Conservation (phyloP, 2,888 invertebrate species). For the Disparrhopalites patrizii region DNA sequence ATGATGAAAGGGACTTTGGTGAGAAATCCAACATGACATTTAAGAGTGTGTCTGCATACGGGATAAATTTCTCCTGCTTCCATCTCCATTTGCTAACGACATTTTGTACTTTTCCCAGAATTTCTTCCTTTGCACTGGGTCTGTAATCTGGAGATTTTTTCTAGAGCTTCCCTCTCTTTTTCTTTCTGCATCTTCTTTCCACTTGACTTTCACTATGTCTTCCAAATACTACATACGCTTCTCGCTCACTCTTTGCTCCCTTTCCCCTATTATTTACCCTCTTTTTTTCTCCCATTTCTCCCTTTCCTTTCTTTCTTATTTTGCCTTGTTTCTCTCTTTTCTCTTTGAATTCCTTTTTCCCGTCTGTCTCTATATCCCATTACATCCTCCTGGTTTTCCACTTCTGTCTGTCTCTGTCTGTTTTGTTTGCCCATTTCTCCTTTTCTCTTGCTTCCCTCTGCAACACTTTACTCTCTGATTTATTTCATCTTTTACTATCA, state of each 20-base stretch:
- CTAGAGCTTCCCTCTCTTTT: neutral
- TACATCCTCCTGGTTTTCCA: neutral
- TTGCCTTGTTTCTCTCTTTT: neutral
- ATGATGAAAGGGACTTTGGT: slow-evolving; percentile 4
- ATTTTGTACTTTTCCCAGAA: neutral
- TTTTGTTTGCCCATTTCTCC: neutral
- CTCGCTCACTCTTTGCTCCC: neutral
- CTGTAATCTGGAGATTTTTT: neutral
- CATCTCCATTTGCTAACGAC: neutral
- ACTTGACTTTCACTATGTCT: neutral
- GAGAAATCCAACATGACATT: neutral
- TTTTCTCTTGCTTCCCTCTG: neutral
- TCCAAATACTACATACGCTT: neutral
- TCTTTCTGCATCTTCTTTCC: neutral
- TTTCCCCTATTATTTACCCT: slow-evolving; percentile 4
- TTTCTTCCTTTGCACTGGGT: neutral
- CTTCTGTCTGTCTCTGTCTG: neutral
- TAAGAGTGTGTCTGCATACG: neutral
- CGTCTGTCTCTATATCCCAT: neutral
- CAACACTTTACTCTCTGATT: neutral
- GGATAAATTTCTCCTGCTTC: neutral
- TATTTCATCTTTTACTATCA: neutral
- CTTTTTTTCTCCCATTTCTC: neutral
- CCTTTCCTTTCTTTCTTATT: neutral
- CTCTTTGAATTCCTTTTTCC: neutral